phyloP scores from a whole-genome alignment of 2,888 invertebrate genomes.

The Leptarthrus brevirostris region DNA sequence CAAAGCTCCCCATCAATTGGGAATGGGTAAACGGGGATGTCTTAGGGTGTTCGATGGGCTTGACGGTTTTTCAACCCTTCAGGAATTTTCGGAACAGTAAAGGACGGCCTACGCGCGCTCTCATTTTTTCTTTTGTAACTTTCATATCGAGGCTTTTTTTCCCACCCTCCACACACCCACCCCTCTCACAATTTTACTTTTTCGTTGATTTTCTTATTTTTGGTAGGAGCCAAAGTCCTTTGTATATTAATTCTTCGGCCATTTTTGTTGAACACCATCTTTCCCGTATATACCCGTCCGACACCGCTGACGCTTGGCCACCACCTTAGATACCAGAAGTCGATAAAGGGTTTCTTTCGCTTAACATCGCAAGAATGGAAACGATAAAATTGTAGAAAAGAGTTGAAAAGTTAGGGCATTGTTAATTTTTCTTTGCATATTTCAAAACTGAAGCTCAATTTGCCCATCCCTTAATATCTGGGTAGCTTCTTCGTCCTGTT shows the following conservation, averaged over 20 bases:
- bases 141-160: neutral
- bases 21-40: neutral
- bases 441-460: too few species aligned
- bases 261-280: neutral
- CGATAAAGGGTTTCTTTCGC: neutral
- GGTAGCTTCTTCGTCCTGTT: too few species aligned
- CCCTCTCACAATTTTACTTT: neutral
- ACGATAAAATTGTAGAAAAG: conserved; percentile 13
- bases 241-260: conserved; percentile 23
- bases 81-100: neutral
- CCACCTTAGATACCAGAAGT: neutral
- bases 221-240: neutral
- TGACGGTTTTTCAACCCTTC: conserved; percentile 16
- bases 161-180: neutral
- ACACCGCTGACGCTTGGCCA: neutral
- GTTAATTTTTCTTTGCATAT: conserved; percentile 12
- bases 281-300: neutral
- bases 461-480: too few species aligned
- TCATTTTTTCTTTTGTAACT: conserved; percentile 32
- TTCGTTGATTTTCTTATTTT: conserved; percentile 7
- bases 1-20: neutral
- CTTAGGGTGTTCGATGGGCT: neutral
- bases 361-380: neutral
- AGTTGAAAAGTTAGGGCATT: neutral
- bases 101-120: conserved; percentile 13